Evolutionary conservation across 92 coral and sea anemone species (phyloP), one percentile per base, ranked within the genome.

Genomic region (Hydrozoanthus gracilis): DNA sequence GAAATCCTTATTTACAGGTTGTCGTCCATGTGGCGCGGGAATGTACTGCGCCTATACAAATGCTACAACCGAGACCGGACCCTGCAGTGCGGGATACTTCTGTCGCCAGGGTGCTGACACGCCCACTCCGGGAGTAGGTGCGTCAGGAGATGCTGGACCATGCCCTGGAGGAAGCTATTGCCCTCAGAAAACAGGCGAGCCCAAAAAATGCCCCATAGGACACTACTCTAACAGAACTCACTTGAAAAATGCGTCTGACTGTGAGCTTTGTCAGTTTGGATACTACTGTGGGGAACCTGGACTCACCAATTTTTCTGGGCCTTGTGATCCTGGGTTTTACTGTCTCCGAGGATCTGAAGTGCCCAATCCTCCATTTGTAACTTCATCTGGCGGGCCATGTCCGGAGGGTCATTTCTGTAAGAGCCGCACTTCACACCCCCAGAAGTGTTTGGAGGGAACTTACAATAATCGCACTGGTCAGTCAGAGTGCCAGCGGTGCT

Each of bases 391-490:
- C 17, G 99, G 99, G 4, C 99, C 99, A 9, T 97, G 99, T 77
- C 99, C 99, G n/a, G 86, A 82, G 55, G 99, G 99, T 2, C 98
- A 95, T 79, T 97, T 87, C 56, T 97, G 99, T 86, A 95, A 95
- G 45, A 64, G 20, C 47, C 95, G 98, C 71, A 97, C 99, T 2
- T 95, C 98, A 27, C 88, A 90, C 67, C 99, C 99, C 6, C 87
- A 95, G 79, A 95, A 95, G 16, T 97, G 99, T 64, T 52, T 82
- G 13, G 93, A 93, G 71, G 99, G 99, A 48, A 95, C 97, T 0
- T 97, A 92, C 79, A 97, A 93, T 39, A 96, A 95, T 66, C 96
- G 96, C 78, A 97, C 98, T 17, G 99, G 99, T n/a, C 96, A 95
- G 82, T 92, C 95, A 6, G 82, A 80, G 45, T 97, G 99, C 73